These are phyloP conservation scores for Cuculus canorus DNA, from an alignment of 2,797 vertebrate genomes.

Conservation along the genomic window DNA sequence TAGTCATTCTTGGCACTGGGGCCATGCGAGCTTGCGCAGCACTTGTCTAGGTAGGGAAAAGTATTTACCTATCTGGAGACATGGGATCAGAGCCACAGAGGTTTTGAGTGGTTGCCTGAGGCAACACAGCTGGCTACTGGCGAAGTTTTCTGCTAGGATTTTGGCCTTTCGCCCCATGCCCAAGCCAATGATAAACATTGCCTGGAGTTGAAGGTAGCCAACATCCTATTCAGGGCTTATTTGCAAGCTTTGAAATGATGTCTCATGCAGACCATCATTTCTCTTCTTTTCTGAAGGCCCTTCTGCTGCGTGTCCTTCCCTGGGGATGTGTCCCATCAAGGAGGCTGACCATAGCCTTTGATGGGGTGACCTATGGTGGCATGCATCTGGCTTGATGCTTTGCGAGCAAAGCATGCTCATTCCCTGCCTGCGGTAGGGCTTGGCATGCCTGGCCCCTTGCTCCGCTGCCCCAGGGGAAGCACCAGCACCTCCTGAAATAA, in stretches of 20 bases:
- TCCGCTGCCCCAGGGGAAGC: accelerated
- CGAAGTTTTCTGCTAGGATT: neutral
- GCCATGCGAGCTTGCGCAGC: accelerated
- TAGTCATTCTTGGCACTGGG: neutral
- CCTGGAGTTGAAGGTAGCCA: neutral
- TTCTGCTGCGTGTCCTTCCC: neutral
- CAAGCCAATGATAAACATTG: neutral
- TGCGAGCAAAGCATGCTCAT: accelerated
- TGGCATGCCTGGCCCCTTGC: neutral
- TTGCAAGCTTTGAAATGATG: neutral
- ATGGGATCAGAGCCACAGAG: accelerated
- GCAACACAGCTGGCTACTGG: neutral
- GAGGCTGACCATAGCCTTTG: neutral
- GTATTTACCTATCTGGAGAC: neutral
- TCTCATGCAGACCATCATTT: neutral
- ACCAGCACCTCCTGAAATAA: neutral
- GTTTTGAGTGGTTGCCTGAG: neutral
- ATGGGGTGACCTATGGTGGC: neutral
- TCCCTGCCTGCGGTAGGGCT: neutral
- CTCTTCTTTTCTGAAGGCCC: neutral
- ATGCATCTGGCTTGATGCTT: neutral
- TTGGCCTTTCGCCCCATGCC: neutral
- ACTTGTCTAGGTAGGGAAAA: neutral
- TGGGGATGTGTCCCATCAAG: neutral
- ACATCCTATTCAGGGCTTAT: neutral